phyloP scores from a whole-genome alignment of 2,888 invertebrate genomes.

The Mantis religiosa region DNA sequence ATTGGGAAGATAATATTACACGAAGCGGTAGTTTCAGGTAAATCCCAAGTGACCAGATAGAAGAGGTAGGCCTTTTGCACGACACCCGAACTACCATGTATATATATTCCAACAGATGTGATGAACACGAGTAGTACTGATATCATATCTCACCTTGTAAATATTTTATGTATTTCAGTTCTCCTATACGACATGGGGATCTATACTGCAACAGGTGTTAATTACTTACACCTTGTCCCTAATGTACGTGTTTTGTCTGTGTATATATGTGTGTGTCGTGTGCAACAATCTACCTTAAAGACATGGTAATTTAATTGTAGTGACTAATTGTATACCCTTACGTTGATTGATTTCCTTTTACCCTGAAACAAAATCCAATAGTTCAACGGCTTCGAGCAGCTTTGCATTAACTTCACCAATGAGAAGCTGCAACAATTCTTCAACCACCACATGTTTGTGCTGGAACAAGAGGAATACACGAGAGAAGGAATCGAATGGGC shows the following conservation, averaged over 20 bases:
- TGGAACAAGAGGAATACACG: conserved; percentile 94
- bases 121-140: background rate
- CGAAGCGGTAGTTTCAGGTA: background rate
- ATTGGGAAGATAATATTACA: no score
- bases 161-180: background rate
- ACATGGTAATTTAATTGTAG: no score
- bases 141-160: background rate
- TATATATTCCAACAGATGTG: background rate
- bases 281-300: background rate
- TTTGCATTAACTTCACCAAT: conserved; percentile 95
- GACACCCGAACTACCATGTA: background rate
- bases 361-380: conserved; percentile 42
- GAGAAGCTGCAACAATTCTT: conserved; percentile 94
- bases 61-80: background rate
- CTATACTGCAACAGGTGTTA: background rate
- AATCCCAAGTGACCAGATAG: background rate
- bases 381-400: conserved; percentile 92
- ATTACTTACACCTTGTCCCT: background rate
- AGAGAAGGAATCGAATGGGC: conserved; percentile 86
- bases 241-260: background rate
- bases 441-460: conserved; percentile 94
- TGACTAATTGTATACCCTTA: background rate
- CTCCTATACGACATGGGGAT: background rate
- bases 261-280: background rate
- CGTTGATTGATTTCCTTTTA: background rate